A percentile compares a stretch with the other conserved stretches of the same genome.
Conservation (phyloP, 2,797 vertebrate species). For the Oreochromis grahami region DNA sequence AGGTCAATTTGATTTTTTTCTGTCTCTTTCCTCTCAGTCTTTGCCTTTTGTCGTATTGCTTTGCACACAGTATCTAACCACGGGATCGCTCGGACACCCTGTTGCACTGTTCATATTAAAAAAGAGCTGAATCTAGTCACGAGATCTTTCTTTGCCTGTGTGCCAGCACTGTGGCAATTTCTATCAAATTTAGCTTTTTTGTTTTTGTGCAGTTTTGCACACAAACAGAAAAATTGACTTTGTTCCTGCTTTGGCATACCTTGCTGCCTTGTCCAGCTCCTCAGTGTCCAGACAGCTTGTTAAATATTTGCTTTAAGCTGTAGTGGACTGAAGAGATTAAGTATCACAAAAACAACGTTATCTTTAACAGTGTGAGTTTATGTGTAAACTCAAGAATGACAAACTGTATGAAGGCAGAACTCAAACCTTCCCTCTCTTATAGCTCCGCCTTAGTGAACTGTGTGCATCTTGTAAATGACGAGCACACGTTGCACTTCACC, state of each 20-base stretch:
- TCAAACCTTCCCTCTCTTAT: neutral
- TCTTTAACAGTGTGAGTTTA: neutral
- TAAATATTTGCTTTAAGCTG: conserved; percentile 31
- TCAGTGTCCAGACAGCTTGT: neutral
- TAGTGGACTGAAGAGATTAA: neutral
- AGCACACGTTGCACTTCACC: conserved; percentile 15
- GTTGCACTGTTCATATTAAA: neutral
- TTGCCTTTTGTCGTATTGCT: neutral
- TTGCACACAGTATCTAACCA: neutral
- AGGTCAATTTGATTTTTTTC: conserved; percentile 73
- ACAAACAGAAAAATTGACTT: neutral
- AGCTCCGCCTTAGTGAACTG: neutral
- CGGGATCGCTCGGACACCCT: neutral
- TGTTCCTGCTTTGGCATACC: neutral
- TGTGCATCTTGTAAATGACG: neutral
- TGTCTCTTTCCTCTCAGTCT: neutral
- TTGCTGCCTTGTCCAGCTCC: neutral
- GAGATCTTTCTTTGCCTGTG: neutral
- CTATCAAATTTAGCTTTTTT: neutral
- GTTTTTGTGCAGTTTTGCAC: neutral
- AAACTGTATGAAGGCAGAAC: neutral
- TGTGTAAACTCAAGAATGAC: conserved; percentile 4
- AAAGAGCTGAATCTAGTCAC: neutral
- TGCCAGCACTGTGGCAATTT: neutral
- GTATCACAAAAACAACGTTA: neutral